Conservation (phyloP, 1,140 invertebrate genomes). For the Mylabris phalerata region DNA sequence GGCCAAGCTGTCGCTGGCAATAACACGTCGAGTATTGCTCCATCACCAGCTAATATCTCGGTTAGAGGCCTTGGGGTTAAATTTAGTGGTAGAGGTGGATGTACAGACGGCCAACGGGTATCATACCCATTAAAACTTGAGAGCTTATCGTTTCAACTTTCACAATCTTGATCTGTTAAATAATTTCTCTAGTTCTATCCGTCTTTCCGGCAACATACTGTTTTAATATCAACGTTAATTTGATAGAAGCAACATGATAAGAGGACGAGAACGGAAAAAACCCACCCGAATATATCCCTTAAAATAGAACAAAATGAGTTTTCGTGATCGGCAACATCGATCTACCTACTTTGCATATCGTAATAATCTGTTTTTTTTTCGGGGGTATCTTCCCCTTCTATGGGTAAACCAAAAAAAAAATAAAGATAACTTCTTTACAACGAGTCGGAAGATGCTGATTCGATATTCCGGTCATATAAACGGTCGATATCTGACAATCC, state of each 20-base stretch:
- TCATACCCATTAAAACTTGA: constrained; percentile 22
- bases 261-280: constrained; percentile 7
- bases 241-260: constrained; percentile 10
- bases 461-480: constrained; percentile 18
- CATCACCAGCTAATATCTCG: constrained; percentile 23
- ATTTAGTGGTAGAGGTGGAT: too few species aligned
- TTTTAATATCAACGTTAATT: constrained; percentile 14
- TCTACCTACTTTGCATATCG: constrained; percentile 20
- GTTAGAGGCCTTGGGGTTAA: background rate
- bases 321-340: constrained; percentile 16
- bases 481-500: constrained; percentile 20
- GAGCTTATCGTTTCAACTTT: constrained; percentile 16
- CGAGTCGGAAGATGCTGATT: constrained; percentile 1
- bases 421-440: constrained; percentile 24
- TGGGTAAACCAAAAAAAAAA: background rate
- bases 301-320: background rate
- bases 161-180: background rate
- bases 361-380: constrained; percentile 20
- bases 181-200: too few species aligned
- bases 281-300: constrained; percentile 5
- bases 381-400: too few species aligned
- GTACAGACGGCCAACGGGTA: constrained; percentile 14
- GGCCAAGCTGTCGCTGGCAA: constrained; percentile 20
- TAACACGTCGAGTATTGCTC: constrained; percentile 21
- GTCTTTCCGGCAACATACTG: constrained; percentile 11